Base-by-base conservation (phyloP, 92 coral and sea anemone genomes). In the Ricordea florida region DNA sequence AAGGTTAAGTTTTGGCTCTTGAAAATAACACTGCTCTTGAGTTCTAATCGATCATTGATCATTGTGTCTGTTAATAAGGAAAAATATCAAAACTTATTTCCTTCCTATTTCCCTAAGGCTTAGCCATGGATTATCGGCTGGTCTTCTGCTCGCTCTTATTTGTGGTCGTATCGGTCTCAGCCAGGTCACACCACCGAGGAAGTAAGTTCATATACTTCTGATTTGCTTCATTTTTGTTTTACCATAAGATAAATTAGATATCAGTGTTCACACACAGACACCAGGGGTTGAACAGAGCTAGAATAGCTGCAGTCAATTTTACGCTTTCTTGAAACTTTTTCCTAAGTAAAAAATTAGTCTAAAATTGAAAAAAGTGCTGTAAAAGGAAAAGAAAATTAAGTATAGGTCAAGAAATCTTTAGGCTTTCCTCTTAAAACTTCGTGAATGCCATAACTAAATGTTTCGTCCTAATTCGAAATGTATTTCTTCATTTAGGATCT, bases 61-160 rank as follows among this genome's bases (percentile, higher is more conserved):
- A 69, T 40, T 69, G 36, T 52, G 28, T 69, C 17, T 36, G 38
- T 48, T 64, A 33, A 29, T 28, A 28, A 51, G 37, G 30, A 31
- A 31, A 58, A 63, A 25, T 60, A 59, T 68, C 43, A 55, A 24
- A 47, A 38, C 58, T 59, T 31, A 44, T 73, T 44, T 43, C 10
- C n/a, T 18, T 59, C 24, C 48, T 10, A n/a, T 78, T 50, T 76
- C 10, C 67, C 59, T 70, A 52, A 61, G 84, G 79, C 37, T 63
- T 57, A 87, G 87, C 90, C 97, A 91, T 91, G 97, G 90, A 91
- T 62, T 80, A 58, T 81, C 87, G 81, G 79, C 90, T 91, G 72
- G 56, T 91, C 41, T 64, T 91, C 52, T 92, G 93, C 72, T 78
- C 97, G 82, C 90, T 91, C 45, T 74, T 91, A 56, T 74, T 91